phyloP scores from a whole-genome alignment of 2,113 vertebrate genomes.

The Cavia porcellus region DNA sequence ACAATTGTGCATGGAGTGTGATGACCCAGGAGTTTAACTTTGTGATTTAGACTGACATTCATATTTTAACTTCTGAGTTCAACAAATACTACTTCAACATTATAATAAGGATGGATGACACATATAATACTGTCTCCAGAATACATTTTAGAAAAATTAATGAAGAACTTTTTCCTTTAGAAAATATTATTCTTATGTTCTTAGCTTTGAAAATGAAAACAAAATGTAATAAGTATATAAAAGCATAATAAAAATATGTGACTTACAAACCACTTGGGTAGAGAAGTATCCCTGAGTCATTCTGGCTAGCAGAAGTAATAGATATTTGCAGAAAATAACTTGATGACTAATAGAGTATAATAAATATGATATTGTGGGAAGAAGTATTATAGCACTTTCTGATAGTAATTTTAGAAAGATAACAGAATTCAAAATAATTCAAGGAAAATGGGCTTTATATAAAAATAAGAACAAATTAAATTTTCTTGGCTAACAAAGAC shows the following conservation, averaged over 20 bases:
- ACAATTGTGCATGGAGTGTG: slow-evolving; percentile 78
- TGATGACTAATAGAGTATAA: not conserved
- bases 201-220: slow-evolving; percentile 82
- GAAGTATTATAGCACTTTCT: slow-evolving; percentile 27
- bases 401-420: not conserved
- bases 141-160: slow-evolving; percentile 73
- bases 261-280: not conserved
- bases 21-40: slow-evolving; percentile 82
- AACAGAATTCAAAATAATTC: slow-evolving; percentile 19
- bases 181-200: slow-evolving; percentile 81
- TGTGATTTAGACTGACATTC: slow-evolving; percentile 83
- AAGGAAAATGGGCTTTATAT: not conserved
- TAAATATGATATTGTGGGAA: not conserved
- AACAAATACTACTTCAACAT: slow-evolving; percentile 75
- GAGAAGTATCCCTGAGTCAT: not conserved
- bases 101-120: slow-evolving; percentile 73
- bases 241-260: slow-evolving; percentile 4
- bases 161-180: slow-evolving; percentile 78
- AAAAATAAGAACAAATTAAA: not conserved
- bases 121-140: slow-evolving; percentile 71
- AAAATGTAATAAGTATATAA: slow-evolving; percentile 68
- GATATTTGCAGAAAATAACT: not conserved
- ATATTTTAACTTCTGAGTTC: slow-evolving; percentile 80
- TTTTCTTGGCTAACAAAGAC: slow-evolving; percentile 55
- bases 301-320: slow-evolving; percentile 10